Evolutionary conservation across 2,888 invertebrate genomes (phyloP).

Genomic region (Andricus quercusramuli): DNA sequence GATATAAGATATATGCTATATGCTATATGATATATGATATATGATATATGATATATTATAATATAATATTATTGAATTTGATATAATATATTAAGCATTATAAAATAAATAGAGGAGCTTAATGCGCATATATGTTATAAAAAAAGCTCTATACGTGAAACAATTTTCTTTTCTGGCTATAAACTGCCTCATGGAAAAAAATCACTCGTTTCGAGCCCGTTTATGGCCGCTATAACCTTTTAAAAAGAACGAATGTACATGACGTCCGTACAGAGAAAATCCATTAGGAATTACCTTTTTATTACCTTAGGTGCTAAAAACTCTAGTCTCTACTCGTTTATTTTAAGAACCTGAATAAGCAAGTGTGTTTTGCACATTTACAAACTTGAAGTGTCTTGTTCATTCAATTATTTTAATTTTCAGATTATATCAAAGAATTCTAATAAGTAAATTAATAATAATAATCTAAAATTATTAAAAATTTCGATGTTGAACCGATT

Average conservation of each 20-base stretch:
- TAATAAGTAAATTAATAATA: background rate
- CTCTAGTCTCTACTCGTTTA: background rate
- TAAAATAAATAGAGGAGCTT: no score
- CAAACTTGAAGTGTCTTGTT: background rate
- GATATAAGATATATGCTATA: no score
- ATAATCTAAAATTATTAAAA: background rate
- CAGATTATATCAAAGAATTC: background rate
- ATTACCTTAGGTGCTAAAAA: background rate
- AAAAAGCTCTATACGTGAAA: background rate
- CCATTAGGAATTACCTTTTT: constrained; percentile 24
- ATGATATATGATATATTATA: no score
- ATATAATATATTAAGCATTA: no score
- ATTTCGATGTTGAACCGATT: background rate
- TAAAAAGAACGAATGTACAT: constrained; percentile 31
- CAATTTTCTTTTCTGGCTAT: constrained; percentile 1
- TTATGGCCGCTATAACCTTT: constrained; percentile 10
- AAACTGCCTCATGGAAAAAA: constrained; percentile 21
- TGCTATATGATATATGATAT: no score
- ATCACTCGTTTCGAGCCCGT: background rate
- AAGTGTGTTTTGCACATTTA: background rate
- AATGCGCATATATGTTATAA: no score
- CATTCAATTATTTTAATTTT: background rate
- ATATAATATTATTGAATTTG: no score
- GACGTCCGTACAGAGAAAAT: constrained; percentile 17
- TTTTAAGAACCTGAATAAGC: constrained; percentile 5